Evolutionary conservation across 2,113 vertebrate species (phyloP).

Genomic region (Myxocyprinus asiaticus): DNA sequence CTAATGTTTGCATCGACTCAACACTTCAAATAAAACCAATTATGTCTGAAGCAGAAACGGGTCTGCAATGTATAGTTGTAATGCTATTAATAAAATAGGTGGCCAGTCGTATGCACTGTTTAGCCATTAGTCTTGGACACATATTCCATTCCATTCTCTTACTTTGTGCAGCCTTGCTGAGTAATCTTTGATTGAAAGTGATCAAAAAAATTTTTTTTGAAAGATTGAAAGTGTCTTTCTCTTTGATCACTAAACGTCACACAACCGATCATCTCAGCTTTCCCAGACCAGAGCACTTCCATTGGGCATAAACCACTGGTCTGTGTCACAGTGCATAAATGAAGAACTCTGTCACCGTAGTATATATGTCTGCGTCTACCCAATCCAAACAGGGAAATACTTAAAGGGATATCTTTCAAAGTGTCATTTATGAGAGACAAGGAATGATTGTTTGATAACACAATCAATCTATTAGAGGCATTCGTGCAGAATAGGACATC

Average conservation of each 20-base stretch:
- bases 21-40: constrained; percentile 57
- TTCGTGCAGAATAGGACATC: not conserved
- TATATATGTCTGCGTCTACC: constrained; percentile 18
- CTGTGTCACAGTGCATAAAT: constrained; percentile 26
- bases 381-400: constrained; percentile 8
- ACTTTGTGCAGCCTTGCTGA: constrained; percentile 34
- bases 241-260: constrained; percentile 50
- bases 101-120: constrained; percentile 45
- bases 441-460: constrained; percentile 15
- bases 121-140: constrained; percentile 58
- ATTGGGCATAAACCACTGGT: constrained; percentile 38
- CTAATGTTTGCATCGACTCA: constrained; percentile 35
- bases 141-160: constrained; percentile 54
- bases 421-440: constrained; percentile 2
- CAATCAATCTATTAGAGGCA: not conserved
- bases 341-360: constrained; percentile 38
- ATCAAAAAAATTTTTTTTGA: no score
- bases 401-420: constrained; percentile 20
- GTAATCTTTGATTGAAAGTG: constrained; percentile 57
- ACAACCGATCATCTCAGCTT: constrained; percentile 59
- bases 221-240: constrained; percentile 56
- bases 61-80: constrained; percentile 33
- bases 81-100: constrained; percentile 60
- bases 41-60: constrained; percentile 47
- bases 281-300: constrained; percentile 37